These are phyloP conservation scores for Acanthoscelides obtectus DNA, from an alignment of 2,888 invertebrate species.

Conservation along the genomic window DNA sequence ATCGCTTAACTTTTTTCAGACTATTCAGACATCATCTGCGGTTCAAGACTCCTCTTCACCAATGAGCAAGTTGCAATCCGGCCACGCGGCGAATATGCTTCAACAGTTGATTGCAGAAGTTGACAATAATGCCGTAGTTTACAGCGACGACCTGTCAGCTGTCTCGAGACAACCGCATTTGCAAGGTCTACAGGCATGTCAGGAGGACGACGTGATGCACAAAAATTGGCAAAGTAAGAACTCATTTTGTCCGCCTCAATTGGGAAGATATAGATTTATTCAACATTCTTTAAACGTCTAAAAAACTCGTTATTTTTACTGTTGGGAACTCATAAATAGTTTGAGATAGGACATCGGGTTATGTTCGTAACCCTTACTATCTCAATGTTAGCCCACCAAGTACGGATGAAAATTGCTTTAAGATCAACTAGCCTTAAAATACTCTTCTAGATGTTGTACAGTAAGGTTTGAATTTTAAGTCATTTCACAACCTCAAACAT, in stretches of 20 bases:
- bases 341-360: too few relatives aligned
- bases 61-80: slow-evolving; percentile 61
- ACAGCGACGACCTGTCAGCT: slow-evolving; percentile 87
- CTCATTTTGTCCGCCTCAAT: neutral
- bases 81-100: slow-evolving; percentile 76
- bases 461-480: too few relatives aligned
- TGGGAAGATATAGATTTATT: neutral
- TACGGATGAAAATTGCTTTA: too few relatives aligned
- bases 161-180: slow-evolving; percentile 70
- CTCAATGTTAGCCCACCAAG: too few relatives aligned
- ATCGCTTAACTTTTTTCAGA: slow-evolving; percentile 34
- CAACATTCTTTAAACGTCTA: neutral
- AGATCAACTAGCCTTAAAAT: too few relatives aligned
- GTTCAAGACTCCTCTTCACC: slow-evolving; percentile 59
- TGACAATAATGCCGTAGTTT: slow-evolving; percentile 90
- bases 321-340: too few relatives aligned
- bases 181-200: slow-evolving; percentile 82
- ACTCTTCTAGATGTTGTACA: too few relatives aligned
- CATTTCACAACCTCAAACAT: too few relatives aligned
- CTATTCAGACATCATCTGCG: slow-evolving; percentile 52
- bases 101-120: slow-evolving; percentile 90
- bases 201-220: slow-evolving; percentile 85
- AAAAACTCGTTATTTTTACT: too few relatives aligned
- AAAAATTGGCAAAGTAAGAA: slow-evolving; percentile 89
- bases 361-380: too few relatives aligned